Conservation (phyloP, 2,113 vertebrate species). For the Alouatta palliata region DNA sequence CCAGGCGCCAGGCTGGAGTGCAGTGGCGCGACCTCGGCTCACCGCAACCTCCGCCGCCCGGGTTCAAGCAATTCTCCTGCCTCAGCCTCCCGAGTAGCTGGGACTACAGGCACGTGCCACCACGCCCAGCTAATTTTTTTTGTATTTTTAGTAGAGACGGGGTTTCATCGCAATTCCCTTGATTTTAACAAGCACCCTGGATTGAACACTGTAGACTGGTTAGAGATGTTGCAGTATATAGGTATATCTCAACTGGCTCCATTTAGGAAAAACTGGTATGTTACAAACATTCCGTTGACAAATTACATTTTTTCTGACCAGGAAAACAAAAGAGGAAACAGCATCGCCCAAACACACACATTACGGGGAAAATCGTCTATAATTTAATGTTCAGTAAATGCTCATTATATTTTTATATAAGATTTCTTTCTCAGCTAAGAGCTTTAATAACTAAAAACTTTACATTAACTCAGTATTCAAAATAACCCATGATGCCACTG, state of each 20-base stretch:
- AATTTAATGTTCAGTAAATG: not conserved
- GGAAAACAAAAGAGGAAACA: not conserved
- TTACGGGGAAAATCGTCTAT: too few species aligned
- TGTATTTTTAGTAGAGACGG: too few species aligned
- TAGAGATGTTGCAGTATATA: not conserved
- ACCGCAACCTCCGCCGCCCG: too few species aligned
- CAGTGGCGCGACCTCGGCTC: too few species aligned
- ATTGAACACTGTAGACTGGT: not conserved
- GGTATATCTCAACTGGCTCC: not conserved
- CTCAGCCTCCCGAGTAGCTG: too few species aligned
- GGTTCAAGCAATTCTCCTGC: too few species aligned
- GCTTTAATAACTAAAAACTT: not conserved
- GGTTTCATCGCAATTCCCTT: not conserved
- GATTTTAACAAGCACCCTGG: conserved; percentile 40
- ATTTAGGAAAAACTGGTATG: not conserved
- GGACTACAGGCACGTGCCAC: too few species aligned
- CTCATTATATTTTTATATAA: not conserved
- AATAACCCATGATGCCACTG: not conserved
- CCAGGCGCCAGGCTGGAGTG: too few species aligned
- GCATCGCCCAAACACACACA: not conserved
- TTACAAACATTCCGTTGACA: conserved; percentile 14
- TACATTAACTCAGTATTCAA: not conserved
- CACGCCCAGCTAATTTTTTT: too few species aligned
- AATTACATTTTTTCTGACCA: not conserved
- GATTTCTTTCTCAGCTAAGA: not conserved